These are phyloP conservation scores for Pemphredon lugubris DNA, from an alignment of 2,888 invertebrate species.

Conservation along the genomic window DNA sequence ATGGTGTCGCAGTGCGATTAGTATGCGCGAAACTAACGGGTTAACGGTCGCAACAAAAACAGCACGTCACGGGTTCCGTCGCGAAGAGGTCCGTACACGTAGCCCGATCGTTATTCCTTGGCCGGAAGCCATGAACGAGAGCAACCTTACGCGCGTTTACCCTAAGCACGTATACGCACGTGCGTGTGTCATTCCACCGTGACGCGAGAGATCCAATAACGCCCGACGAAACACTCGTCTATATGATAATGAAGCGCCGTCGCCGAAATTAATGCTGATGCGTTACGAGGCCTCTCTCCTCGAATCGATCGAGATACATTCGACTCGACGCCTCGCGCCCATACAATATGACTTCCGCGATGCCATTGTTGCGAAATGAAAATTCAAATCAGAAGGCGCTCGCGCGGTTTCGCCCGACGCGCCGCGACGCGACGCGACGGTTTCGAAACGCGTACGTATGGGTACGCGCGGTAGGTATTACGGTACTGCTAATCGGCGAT, in stretches of 20 bases:
- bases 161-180: conserved; percentile 73
- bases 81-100: conserved; percentile 8
- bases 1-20: conserved; percentile 35
- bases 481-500: conserved; percentile 13
- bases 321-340: conserved; percentile 44
- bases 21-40: conserved; percentile 38
- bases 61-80: conserved; percentile 22
- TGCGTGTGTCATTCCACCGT: conserved; percentile 64
- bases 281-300: conserved; percentile 57
- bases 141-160: conserved; percentile 63
- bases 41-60: conserved; percentile 45
- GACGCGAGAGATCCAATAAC: conserved; percentile 72
- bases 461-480: conserved; percentile 16
- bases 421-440: too few relatives aligned
- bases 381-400: conserved; percentile 38
- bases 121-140: conserved; percentile 65
- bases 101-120: conserved; percentile 62
- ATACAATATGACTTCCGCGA: conserved; percentile 50
- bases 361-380: conserved; percentile 41
- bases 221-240: conserved; percentile 77
- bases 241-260: conserved; percentile 76
- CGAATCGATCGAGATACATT: conserved; percentile 65
- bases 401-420: background rate
- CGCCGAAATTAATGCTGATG: conserved; percentile 73
- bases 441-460: too few relatives aligned